These are phyloP conservation scores for Spinus pinus DNA, from an alignment of 2,797 vertebrate species.

Conservation along the genomic window DNA sequence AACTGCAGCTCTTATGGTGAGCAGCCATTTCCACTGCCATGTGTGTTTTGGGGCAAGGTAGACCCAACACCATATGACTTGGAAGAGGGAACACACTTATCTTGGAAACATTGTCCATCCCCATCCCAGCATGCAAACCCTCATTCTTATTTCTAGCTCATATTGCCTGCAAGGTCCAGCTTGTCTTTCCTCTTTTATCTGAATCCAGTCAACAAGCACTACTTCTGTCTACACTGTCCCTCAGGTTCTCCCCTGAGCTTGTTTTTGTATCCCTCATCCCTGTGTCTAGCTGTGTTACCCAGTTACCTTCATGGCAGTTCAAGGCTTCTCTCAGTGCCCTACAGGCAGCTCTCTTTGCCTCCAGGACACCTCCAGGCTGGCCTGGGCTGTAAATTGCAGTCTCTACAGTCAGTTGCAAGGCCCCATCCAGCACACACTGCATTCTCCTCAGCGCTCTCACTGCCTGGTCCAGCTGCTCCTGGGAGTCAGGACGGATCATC, in stretches of 20 bases:
- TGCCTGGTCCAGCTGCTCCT: background rate
- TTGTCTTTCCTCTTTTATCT: background rate
- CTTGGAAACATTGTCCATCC: background rate
- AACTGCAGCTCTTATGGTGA: background rate
- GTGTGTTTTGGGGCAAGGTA: background rate
- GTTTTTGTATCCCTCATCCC: background rate
- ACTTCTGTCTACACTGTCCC: fast-evolving
- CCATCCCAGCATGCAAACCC: background rate
- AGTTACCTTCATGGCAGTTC: slow-evolving; percentile 10
- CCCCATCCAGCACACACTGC: slow-evolving; percentile 11
- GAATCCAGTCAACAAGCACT: background rate
- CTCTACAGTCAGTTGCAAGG: slow-evolving; percentile 52
- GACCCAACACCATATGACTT: background rate
- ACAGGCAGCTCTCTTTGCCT: slow-evolving; percentile 27
- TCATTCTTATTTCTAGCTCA: background rate
- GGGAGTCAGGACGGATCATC: background rate
- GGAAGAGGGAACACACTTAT: background rate
- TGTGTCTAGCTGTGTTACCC: background rate
- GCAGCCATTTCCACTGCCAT: background rate
- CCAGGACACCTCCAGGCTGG: slow-evolving; percentile 25
- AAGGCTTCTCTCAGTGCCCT: background rate
- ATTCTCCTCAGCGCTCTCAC: background rate
- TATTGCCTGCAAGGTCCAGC: background rate
- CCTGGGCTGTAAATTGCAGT: slow-evolving; percentile 38
- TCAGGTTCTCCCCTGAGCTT: background rate